These are phyloP conservation scores for Aspiorhynchus laticeps DNA, from an alignment of 2,113 vertebrate species.

Conservation along the genomic window DNA sequence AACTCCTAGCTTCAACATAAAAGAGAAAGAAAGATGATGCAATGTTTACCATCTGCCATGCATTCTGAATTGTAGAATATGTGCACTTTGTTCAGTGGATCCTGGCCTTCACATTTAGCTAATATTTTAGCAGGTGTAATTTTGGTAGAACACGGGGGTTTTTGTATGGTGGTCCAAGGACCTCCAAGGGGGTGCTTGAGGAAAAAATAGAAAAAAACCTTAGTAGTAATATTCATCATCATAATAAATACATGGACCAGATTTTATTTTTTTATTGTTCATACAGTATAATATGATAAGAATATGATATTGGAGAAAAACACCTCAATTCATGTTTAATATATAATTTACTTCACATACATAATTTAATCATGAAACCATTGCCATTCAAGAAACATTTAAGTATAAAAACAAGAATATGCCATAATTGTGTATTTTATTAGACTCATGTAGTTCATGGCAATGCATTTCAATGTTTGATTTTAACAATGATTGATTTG, in stretches of 20 bases:
- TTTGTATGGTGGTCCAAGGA: not conserved
- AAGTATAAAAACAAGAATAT: no score
- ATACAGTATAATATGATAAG: no score
- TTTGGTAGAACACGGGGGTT: not conserved
- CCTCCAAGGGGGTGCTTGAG: no score
- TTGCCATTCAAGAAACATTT: not conserved
- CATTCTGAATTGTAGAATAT: not conserved
- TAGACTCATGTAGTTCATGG: no score
- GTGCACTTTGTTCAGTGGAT: not conserved
- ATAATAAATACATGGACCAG: not conserved
- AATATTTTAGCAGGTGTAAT: no score
- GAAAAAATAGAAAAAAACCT: no score
- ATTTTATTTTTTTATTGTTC: no score
- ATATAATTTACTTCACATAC: not conserved
- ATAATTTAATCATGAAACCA: not conserved
- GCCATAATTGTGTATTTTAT: no score
- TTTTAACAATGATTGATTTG: no score
- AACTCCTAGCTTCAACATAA: not conserved
- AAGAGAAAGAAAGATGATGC: not conserved
- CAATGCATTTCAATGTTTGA: no score
- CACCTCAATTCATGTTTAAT: not conserved
- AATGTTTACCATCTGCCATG: not conserved
- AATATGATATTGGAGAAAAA: no score
- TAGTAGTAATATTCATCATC: no score
- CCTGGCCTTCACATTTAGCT: not conserved